Base-by-base conservation (phyloP, 2,113 vertebrate species). In the Psilopogon haemacephalus region DNA sequence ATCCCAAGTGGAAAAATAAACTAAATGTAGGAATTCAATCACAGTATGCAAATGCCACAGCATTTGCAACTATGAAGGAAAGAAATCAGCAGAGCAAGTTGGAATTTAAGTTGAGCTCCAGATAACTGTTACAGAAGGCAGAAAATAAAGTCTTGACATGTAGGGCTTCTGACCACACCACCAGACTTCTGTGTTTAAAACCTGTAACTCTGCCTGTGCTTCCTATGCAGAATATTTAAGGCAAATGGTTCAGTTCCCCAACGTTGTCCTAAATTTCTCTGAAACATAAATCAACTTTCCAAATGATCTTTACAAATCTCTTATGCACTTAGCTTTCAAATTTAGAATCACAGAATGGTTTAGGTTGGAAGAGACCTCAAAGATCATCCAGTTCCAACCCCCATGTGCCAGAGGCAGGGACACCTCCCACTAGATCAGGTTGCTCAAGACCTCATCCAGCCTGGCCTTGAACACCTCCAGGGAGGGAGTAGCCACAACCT, bases 1-100 rank as follows among this genome's bases (percentile, higher is more conserved):
- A 26, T 7, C 24, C 0, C 0, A 64, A 84, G 5, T 5, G 2
- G 3, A 55, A 76, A 38, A 74, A 59, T 5, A 54, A 50, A 32
- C 21, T 68, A 27, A 42, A 78, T 32, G 24, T 55, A 71, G 58
- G 54, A 14, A 69, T 58, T 42, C 6, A 14, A 12, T 2, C 68
- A 5, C 9, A 75, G 1, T 9, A 73, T 20, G n/a, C n/a, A n/a
- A n/a, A n/a, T n/a, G n/a, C n/a, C n/a, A n/a, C n/a, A n/a, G 44
- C 23, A 71, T 3, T 28, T 52, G 32, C 33, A 75, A 59, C 58
- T 38, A 17, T 35, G 20, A 88, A 75, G 38, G 30, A 32, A 56
- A 63, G 12, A 69, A 86, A 84, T 17, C 54, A 30, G 54, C 17
- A 55, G 15, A 55, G 30, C 15, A 30, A 55, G 16, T 17, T 30